Evolutionary conservation across 2,888 invertebrate species (phyloP).

Genomic region (Athalia rosae): DNA sequence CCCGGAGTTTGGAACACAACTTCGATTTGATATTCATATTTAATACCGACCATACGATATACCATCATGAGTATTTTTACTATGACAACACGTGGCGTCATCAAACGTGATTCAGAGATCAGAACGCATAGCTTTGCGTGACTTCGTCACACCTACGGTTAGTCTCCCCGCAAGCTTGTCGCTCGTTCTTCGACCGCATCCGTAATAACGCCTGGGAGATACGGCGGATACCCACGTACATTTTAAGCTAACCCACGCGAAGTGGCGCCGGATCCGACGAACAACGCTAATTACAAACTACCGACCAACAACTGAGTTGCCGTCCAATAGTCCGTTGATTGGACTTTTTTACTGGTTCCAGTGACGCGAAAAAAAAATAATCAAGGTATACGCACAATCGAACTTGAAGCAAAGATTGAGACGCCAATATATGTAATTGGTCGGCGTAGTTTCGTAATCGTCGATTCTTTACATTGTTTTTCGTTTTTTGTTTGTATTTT

Average conservation of each 20-base stretch:
- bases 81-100: constrained; percentile 48
- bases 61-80: constrained; percentile 26
- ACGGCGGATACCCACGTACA: too few species aligned
- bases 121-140: constrained; percentile 12
- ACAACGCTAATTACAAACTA: background rate
- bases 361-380: background rate
- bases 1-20: background rate
- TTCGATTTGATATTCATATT: constrained; percentile 29
- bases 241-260: constrained; percentile 7
- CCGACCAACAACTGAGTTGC: too few species aligned
- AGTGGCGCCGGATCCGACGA: constrained; percentile 22
- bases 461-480: background rate
- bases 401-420: too few species aligned
- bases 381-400: too few species aligned
- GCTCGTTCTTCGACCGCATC: background rate
- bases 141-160: constrained; percentile 22
- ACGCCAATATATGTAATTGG: too few species aligned
- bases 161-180: constrained; percentile 35
- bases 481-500: background rate
- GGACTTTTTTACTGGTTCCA: constrained; percentile 2
- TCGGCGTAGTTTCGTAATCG: too few species aligned
- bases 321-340: background rate
- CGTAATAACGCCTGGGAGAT: background rate
- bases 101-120: constrained; percentile 44
- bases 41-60: background rate